Percentiles rank a stretch among this genome's conserved stretches.
These are phyloP conservation scores for Anser brachyrhynchus DNA, from an alignment of 2,113 vertebrate species.

Conservation along the genomic window DNA sequence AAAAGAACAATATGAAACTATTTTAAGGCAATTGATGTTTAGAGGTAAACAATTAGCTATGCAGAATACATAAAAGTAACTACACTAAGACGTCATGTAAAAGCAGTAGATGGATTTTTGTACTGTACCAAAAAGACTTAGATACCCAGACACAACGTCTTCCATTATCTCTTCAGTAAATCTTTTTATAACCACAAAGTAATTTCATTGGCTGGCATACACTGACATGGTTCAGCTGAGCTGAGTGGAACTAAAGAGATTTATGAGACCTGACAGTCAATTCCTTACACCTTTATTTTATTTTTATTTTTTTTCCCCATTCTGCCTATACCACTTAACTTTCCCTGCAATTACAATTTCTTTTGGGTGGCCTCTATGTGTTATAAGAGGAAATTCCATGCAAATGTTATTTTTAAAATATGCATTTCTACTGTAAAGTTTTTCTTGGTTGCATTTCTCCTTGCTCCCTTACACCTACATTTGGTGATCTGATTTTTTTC, in stretches of 20 bases:
- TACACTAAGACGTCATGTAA: background rate
- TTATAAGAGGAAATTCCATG: background rate
- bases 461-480: background rate
- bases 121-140: background rate
- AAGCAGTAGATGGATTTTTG: background rate
- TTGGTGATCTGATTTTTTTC: background rate
- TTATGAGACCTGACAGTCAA: background rate
- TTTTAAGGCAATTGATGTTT: background rate
- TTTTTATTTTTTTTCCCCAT: background rate
- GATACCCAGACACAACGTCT: background rate
- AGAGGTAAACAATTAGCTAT: background rate
- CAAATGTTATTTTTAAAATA: background rate
- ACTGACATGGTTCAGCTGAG: background rate
- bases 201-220: background rate
- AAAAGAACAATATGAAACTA: background rate
- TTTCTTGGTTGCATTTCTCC: background rate
- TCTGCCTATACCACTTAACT: background rate
- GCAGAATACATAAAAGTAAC: background rate
- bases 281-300: background rate
- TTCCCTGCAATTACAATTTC: background rate
- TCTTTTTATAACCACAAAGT: background rate
- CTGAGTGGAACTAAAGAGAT: conserved; percentile 15
- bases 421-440: background rate
- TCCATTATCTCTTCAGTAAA: background rate
- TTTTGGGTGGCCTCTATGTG: background rate